Conservation (phyloP, 1,140 invertebrate species). For the Gryllus bimaculatus region DNA sequence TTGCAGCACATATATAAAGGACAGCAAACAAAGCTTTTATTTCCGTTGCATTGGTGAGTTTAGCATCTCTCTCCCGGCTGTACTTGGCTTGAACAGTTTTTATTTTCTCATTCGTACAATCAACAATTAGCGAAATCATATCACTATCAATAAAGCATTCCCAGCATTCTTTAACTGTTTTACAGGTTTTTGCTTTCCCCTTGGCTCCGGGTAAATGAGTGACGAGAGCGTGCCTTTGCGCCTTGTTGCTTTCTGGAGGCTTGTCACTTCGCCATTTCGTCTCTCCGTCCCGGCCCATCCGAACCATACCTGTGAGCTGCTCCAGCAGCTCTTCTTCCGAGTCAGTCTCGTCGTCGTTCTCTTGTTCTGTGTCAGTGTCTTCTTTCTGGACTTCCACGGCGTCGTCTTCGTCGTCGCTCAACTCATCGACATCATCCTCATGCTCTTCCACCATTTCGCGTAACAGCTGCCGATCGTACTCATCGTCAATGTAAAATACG, state of each 20-base stretch:
- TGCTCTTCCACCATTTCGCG: too few relatives aligned
- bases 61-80: neutral
- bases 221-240: neutral
- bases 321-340: too few relatives aligned
- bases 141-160: neutral
- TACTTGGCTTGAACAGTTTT: neutral
- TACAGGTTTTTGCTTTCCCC: neutral
- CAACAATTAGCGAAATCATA: neutral
- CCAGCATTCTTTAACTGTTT: conserved; percentile 3
- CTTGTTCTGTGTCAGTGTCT: too few relatives aligned
- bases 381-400: too few relatives aligned
- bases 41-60: neutral
- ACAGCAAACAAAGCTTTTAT: neutral
- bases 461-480: too few relatives aligned
- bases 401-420: too few relatives aligned
- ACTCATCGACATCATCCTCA: too few relatives aligned
- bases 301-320: too few relatives aligned
- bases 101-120: neutral
- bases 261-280: neutral
- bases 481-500: too few relatives aligned
- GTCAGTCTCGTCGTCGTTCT: too few relatives aligned
- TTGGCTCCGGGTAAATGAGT: neutral
- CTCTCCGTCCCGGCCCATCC: neutral
- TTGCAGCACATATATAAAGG: neutral
- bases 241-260: neutral